phyloP scores from a whole-genome alignment of 1,140 invertebrate genomes.

The Drosophila mayri region DNA sequence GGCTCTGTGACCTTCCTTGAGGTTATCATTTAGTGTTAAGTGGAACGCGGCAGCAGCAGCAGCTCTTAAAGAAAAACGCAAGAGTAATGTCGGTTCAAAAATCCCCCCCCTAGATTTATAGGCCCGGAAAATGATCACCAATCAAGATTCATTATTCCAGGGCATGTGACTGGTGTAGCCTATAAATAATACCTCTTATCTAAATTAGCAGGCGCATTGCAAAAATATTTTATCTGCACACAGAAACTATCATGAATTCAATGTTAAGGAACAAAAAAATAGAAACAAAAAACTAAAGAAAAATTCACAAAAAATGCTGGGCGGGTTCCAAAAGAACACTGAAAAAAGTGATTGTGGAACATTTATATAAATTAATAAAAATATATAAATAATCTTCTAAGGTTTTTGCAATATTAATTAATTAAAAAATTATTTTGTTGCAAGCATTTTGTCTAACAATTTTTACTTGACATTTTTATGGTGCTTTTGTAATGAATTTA shows the following conservation, averaged over 20 bases:
- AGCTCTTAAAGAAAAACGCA: neutral
- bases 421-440: too few relatives aligned
- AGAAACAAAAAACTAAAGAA: neutral
- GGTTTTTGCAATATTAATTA: too few relatives aligned
- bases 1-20: neutral
- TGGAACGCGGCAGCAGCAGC: neutral
- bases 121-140: conserved; percentile 45
- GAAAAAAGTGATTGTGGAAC: neutral
- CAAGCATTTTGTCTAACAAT: neutral
- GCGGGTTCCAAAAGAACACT: neutral
- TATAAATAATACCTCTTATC: conserved; percentile 62
- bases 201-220: conserved; percentile 53
- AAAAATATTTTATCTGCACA: conserved; percentile 68
- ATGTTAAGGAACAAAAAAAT: conserved; percentile 38
- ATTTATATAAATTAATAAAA: neutral
- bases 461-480: neutral
- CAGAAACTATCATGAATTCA: conserved; percentile 46
- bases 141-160: conserved; percentile 42
- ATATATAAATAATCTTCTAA: neutral
- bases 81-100: neutral
- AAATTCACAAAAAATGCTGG: conserved; percentile 4
- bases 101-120: conserved; percentile 37
- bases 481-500: too few relatives aligned
- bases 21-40: conserved; percentile 7
- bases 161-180: conserved; percentile 43